Conservation (phyloP, 2,113 vertebrate genomes). For the Microcebus tavaratra region DNA sequence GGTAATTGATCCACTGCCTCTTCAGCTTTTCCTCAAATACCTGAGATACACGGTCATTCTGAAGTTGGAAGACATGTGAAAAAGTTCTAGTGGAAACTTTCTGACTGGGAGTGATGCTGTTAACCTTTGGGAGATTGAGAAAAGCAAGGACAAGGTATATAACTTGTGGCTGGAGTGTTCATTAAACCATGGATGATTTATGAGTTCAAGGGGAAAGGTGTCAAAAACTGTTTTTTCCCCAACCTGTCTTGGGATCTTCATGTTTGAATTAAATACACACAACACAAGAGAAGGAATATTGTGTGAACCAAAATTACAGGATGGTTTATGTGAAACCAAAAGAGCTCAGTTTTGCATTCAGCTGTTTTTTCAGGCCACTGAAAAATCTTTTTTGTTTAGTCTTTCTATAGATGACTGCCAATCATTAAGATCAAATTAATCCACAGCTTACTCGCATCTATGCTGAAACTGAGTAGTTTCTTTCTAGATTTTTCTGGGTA, state of each 20-base stretch:
- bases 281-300: neutral
- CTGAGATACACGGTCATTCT: neutral
- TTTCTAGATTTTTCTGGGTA: neutral
- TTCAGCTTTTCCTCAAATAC: neutral
- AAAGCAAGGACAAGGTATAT: neutral
- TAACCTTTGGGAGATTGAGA: neutral
- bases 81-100: slow-evolving; percentile 27
- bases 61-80: slow-evolving; percentile 33
- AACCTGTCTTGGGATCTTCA: slow-evolving; percentile 21
- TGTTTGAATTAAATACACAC: slow-evolving; percentile 48
- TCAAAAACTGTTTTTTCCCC: slow-evolving; percentile 2
- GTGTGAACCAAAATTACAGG: neutral
- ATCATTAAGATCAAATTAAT: neutral
- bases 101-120: neutral
- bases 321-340: neutral
- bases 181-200: slow-evolving; percentile 51
- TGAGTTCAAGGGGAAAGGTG: slow-evolving; percentile 55
- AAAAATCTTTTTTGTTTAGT: neutral
- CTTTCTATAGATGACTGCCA: neutral
- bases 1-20: neutral
- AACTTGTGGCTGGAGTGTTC: neutral
- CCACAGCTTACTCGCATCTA: neutral
- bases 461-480: neutral
- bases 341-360: neutral
- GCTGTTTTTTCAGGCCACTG: neutral